These are phyloP conservation scores for Lethenteron camtschaticum DNA, from an alignment of 2,113 vertebrate species.

Conservation along the genomic window DNA sequence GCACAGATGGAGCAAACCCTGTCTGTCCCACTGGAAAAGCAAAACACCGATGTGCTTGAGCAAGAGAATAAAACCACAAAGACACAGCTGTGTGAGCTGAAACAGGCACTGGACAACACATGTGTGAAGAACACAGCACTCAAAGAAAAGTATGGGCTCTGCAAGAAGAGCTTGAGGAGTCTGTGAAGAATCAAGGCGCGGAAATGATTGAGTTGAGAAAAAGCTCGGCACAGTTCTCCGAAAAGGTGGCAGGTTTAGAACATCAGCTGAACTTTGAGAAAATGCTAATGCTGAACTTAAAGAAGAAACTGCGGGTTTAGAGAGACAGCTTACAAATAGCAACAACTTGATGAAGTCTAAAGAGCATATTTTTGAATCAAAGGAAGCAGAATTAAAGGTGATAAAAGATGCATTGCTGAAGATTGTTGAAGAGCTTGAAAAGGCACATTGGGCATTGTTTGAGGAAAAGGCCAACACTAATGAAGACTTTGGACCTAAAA, in stretches of 20 bases:
- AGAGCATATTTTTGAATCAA: too few species aligned
- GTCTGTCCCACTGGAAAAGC: too few species aligned
- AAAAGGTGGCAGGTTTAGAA: slow-evolving; percentile 27
- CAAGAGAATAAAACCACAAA: slow-evolving; percentile 26
- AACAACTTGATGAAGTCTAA: too few species aligned
- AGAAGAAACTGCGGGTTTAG: too few species aligned
- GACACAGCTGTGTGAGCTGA: slow-evolving; percentile 29
- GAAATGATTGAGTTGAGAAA: slow-evolving; percentile 36
- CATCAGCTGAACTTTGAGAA: slow-evolving; percentile 24
- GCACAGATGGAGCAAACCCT: slow-evolving; percentile 15
- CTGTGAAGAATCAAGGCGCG: slow-evolving; percentile 35
- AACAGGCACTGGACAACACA: slow-evolving; percentile 29
- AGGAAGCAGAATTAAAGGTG: too few species aligned
- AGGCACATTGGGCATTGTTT: too few species aligned
- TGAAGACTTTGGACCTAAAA: too few species aligned
- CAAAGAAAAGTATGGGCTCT: slow-evolving; percentile 26
- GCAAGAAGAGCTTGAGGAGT: slow-evolving; percentile 21
- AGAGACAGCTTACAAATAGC: too few species aligned
- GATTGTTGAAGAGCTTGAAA: too few species aligned
- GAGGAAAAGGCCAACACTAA: too few species aligned
- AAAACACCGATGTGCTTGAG: slow-evolving; percentile 16
- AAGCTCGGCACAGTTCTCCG: slow-evolving; percentile 30
- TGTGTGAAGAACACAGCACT: slow-evolving; percentile 31
- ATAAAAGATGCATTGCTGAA: too few species aligned
- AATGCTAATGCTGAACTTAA: too few species aligned